These are phyloP conservation scores for Uloborus diversus DNA, from an alignment of 1,140 invertebrate species.

Conservation along the genomic window DNA sequence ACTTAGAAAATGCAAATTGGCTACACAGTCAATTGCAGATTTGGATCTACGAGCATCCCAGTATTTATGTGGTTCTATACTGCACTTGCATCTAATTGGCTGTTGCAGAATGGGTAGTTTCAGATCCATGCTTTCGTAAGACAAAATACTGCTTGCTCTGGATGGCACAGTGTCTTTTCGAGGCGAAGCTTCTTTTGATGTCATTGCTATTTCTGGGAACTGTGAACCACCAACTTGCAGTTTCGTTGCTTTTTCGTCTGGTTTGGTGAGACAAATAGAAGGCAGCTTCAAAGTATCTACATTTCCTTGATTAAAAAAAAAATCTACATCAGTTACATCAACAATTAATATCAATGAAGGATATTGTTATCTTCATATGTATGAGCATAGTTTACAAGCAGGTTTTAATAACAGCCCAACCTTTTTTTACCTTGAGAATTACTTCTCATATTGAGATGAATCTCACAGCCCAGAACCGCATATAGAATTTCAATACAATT, in stretches of 20 bases:
- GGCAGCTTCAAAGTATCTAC: slow-evolving; percentile 16
- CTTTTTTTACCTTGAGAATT: too few relatives aligned
- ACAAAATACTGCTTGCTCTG: not conserved
- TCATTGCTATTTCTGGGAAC: not conserved
- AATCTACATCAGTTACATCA: too few relatives aligned
- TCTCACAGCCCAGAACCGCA: too few relatives aligned
- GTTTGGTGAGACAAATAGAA: slow-evolving; percentile 19
- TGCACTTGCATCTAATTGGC: slow-evolving; percentile 17
- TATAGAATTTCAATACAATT: too few relatives aligned
- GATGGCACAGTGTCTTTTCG: not conserved
- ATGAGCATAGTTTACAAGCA: too few relatives aligned
- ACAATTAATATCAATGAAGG: too few relatives aligned
- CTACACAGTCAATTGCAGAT: slow-evolving; percentile 41
- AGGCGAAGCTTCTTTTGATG: not conserved
- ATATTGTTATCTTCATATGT: too few relatives aligned
- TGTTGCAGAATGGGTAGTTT: slow-evolving; percentile 32
- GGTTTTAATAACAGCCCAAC: too few relatives aligned
- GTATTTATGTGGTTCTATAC: slow-evolving; percentile 15
- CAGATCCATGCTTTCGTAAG: not conserved
- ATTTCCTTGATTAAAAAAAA: not conserved
- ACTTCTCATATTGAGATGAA: too few relatives aligned
- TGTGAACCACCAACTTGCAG: not conserved
- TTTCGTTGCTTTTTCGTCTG: not conserved
- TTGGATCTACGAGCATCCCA: slow-evolving; percentile 19
- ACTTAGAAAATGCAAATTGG: slow-evolving; percentile 40